Conservation (phyloP, 2,888 invertebrate genomes). For the Anoncus sp. region DNA sequence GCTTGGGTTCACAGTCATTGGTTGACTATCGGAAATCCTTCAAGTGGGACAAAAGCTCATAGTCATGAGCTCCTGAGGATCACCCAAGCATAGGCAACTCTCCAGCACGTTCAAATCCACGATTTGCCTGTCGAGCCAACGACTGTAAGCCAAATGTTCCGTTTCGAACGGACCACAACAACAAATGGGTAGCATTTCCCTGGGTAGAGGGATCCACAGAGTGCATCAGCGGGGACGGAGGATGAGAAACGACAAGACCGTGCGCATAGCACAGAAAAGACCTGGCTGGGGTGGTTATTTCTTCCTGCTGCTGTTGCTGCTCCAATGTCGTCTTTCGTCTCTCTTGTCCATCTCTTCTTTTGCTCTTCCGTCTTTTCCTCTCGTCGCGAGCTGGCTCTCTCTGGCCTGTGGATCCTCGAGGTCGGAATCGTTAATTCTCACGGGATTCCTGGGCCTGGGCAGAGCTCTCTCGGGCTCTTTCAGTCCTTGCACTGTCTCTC, state of each 20-base stretch:
- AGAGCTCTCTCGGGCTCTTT: constrained; percentile 43
- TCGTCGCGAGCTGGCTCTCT: constrained; percentile 42
- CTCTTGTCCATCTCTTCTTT: constrained; percentile 20
- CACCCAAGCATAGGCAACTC: background rate
- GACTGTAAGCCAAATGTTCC: background rate
- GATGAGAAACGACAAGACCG: constrained; percentile 42
- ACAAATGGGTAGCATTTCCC: background rate
- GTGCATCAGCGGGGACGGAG: constrained; percentile 8
- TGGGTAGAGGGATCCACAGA: background rate
- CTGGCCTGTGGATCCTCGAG: constrained; percentile 47
- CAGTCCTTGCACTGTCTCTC: constrained; percentile 21
- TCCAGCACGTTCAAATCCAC: background rate
- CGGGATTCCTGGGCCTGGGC: constrained; percentile 53
- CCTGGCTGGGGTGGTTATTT: constrained; percentile 17
- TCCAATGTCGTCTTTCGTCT: constrained; percentile 25
- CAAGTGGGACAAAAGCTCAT: background rate
- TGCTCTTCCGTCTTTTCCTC: constrained; percentile 18
- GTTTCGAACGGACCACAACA: background rate
- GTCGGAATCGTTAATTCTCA: constrained; percentile 79
- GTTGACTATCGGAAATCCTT: background rate
- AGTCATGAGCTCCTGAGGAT: background rate
- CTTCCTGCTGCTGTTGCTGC: too few species aligned
- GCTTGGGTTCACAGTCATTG: background rate
- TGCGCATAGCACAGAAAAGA: constrained; percentile 34
- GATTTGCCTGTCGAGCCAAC: background rate